Evolutionary conservation across 2,888 invertebrate genomes (phyloP).

Genomic region (Lycaena phlaeas): DNA sequence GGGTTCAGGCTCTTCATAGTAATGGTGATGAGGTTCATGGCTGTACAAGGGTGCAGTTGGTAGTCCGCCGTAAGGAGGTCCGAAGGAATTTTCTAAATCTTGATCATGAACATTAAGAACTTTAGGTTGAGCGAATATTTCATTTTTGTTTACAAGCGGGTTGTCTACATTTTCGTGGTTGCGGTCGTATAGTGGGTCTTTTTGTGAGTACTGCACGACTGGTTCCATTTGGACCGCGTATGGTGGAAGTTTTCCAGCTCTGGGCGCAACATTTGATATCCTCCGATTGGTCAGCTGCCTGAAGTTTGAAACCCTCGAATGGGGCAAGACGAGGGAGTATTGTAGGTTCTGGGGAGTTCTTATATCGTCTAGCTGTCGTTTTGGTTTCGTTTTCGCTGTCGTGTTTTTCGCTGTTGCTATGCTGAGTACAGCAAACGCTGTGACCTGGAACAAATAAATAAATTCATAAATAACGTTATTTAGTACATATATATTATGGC

Average conservation of each 20-base stretch:
- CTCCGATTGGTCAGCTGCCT: conserved; percentile 67
- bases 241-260: conserved; percentile 73
- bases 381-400: conserved; percentile 64
- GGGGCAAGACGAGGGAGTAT: conserved; percentile 73
- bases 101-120: conserved; percentile 61
- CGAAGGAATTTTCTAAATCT: conserved; percentile 53
- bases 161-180: conserved; percentile 62
- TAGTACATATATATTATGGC: too few relatives aligned
- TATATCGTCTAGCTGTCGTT: conserved; percentile 65
- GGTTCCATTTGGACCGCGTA: conserved; percentile 88
- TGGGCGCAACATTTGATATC: conserved; percentile 60
- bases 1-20: conserved; percentile 86
- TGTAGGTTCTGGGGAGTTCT: conserved; percentile 74
- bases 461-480: neutral
- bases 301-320: conserved; percentile 68
- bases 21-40: conserved; percentile 63
- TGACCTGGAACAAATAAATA: conserved; percentile 66
- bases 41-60: conserved; percentile 65
- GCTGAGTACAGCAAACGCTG: conserved; percentile 70
- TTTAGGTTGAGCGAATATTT: conserved; percentile 63
- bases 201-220: conserved; percentile 83
- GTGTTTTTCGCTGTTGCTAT: conserved; percentile 61
- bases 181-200: conserved; percentile 82
- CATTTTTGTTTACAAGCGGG: conserved; percentile 51
- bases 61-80: conserved; percentile 55